These are phyloP conservation scores for Pissodes strobi DNA, from an alignment of 1,140 invertebrate species.

Conservation along the genomic window DNA sequence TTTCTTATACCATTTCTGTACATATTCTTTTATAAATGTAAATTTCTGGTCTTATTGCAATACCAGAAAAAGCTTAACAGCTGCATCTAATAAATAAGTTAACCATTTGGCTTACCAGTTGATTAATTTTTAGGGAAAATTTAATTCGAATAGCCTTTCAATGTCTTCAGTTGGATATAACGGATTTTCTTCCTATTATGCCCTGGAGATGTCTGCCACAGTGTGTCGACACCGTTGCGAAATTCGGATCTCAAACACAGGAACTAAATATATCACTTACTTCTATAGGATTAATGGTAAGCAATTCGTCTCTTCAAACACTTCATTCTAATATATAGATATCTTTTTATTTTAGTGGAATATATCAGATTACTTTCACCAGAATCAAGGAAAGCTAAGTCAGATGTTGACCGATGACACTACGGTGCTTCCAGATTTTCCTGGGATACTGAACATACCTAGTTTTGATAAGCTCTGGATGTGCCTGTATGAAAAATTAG, in stretches of 20 bases:
- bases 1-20: no score
- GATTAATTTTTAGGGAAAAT: slow-evolving; percentile 71
- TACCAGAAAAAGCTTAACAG: no score
- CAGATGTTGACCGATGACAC: slow-evolving; percentile 70
- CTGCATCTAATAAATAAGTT: no score
- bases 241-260: slow-evolving; percentile 94
- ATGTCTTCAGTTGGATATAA: slow-evolving; percentile 95
- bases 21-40: no score
- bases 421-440: slow-evolving; percentile 80
- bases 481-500: slow-evolving; percentile 88
- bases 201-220: slow-evolving; percentile 84
- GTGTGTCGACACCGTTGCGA: slow-evolving; percentile 92
- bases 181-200: slow-evolving; percentile 90
- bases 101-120: no score
- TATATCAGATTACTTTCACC: slow-evolving; percentile 95
- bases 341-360: slow-evolving; percentile 79
- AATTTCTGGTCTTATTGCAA: no score
- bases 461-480: slow-evolving; percentile 95
- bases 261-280: slow-evolving; percentile 98
- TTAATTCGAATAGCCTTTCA: slow-evolving; percentile 93
- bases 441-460: slow-evolving; percentile 80
- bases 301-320: no score
- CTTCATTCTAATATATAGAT: background rate
- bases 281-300: slow-evolving; percentile 92
- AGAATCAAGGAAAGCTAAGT: slow-evolving; percentile 88